A percentile compares a stretch with the other conserved stretches of the same genome.
Conservation (phyloP, 2,797 vertebrate genomes). For the Martes flavigula region DNA sequence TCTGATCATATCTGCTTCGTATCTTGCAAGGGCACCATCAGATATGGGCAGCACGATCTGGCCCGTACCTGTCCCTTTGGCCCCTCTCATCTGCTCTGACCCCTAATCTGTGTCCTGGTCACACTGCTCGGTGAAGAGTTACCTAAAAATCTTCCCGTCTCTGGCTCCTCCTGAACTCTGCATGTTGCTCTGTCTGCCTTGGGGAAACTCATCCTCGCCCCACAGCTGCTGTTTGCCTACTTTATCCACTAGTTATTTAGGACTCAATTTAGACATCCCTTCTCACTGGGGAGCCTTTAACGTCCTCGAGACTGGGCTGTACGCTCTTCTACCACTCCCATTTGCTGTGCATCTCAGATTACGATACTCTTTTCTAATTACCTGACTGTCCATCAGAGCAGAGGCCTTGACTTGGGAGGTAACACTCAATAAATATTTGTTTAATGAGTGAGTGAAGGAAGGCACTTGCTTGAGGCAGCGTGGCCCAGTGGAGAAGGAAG, state of each 20-base stretch:
- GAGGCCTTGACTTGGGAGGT: not conserved
- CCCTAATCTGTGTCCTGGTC: not conserved
- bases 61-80: not conserved
- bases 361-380: not conserved
- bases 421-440: not conserved
- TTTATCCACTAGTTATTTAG: not conserved
- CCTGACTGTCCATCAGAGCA: not conserved
- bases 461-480: not conserved
- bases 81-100: accelerated
- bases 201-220: not conserved
- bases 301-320: not conserved
- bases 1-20: not conserved
- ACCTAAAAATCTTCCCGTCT: not conserved
- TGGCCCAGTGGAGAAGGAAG: not conserved
- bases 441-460: not conserved
- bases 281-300: not conserved
- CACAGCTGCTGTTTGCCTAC: not conserved
- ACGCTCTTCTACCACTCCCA: not conserved
- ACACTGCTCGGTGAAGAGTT: not conserved
- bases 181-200: not conserved
- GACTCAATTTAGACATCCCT: not conserved
- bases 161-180: not conserved
- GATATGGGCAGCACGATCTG: too few relatives aligned
- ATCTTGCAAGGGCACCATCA: not conserved
- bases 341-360: not conserved